These are phyloP conservation scores for Tetramorium bicarinatum DNA, from an alignment of 2,888 invertebrate genomes.

Conservation along the genomic window DNA sequence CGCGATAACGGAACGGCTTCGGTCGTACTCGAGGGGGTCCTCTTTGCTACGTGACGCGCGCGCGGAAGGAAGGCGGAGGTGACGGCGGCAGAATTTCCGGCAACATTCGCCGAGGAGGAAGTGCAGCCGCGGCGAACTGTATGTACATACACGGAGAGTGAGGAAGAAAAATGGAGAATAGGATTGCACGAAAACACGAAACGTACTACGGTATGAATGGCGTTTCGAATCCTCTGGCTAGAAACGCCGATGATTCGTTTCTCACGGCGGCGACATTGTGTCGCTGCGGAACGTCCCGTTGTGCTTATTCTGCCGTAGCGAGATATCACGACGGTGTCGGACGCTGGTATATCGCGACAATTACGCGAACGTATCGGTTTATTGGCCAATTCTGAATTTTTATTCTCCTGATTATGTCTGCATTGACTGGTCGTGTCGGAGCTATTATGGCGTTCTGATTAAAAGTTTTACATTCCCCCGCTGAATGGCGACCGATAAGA, in stretches of 20 bases:
- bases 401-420: conserved; percentile 44
- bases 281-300: conserved; percentile 64
- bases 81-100: conserved; percentile 46
- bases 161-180: conserved; percentile 53
- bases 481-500: conserved; percentile 13
- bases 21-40: neutral
- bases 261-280: conserved; percentile 61
- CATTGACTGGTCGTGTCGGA: conserved; percentile 8
- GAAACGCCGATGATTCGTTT: conserved; percentile 38
- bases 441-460: conserved; percentile 27
- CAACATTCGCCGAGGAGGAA: conserved; percentile 19
- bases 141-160: neutral
- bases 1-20: conserved; percentile 36
- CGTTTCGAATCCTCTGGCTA: conserved; percentile 7
- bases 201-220: neutral
- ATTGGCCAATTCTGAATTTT: conserved; percentile 34
- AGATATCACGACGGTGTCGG: conserved; percentile 22
- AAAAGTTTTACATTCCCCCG: conserved; percentile 41
- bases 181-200: conserved; percentile 47
- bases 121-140: neutral
- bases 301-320: conserved; percentile 64
- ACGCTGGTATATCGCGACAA: neutral
- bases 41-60: conserved; percentile 35
- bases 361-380: conserved; percentile 34
- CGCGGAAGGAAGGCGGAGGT: conserved; percentile 6